Conservation (phyloP, 2,888 invertebrate genomes). For the Hecatera dysodea region DNA sequence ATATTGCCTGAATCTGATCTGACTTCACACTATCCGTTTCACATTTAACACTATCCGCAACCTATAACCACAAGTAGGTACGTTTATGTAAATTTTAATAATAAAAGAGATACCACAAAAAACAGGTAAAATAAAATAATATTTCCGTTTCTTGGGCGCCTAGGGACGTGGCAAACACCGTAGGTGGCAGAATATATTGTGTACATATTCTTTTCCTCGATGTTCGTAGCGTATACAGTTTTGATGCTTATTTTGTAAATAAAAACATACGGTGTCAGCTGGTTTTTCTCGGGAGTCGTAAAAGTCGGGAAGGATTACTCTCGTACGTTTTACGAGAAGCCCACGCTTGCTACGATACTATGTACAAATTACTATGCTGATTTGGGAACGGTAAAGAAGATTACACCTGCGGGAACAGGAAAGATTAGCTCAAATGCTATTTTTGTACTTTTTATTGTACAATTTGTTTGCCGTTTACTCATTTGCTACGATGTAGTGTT, state of each 20-base stretch:
- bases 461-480: neutral
- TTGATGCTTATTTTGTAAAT: slow-evolving; percentile 63
- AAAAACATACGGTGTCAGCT: slow-evolving; percentile 63
- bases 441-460: neutral
- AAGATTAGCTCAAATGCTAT: slow-evolving; percentile 12
- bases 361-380: slow-evolving; percentile 60
- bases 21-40: slow-evolving; percentile 3
- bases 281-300: slow-evolving; percentile 61
- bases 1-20: neutral
- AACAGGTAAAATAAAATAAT: slow-evolving; percentile 66
- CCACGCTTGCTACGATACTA: slow-evolving; percentile 19
- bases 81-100: slow-evolving; percentile 63
- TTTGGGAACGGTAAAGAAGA: slow-evolving; percentile 42
- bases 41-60: slow-evolving; percentile 32
- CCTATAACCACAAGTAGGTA: slow-evolving; percentile 21
- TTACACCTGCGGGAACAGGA: neutral
- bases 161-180: slow-evolving; percentile 65
- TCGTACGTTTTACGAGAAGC: slow-evolving; percentile 58
- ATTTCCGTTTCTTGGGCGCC: slow-evolving; percentile 58
- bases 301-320: slow-evolving; percentile 62
- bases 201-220: slow-evolving; percentile 51
- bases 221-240: slow-evolving; percentile 45
- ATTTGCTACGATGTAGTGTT: neutral
- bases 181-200: slow-evolving; percentile 67
- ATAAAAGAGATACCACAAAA: slow-evolving; percentile 61